Evolutionary conservation across 2,797 vertebrate genomes (phyloP).

Genomic region (Gymnopithys bicolor): DNA sequence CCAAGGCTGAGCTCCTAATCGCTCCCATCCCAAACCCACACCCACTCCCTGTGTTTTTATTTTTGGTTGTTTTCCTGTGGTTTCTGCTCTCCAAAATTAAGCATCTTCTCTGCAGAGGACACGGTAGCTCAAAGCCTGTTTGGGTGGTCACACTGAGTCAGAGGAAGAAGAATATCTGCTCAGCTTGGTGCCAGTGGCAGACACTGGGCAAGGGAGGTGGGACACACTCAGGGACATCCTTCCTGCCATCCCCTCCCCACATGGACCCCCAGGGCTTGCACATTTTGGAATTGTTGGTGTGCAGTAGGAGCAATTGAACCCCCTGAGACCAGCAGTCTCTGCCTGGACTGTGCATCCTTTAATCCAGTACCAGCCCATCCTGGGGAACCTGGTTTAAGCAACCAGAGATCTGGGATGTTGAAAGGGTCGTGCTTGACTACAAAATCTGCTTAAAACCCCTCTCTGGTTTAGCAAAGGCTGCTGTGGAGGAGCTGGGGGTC

Average conservation of each 20-base stretch:
- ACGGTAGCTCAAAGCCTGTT: background rate
- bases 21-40: background rate
- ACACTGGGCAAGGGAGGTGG: accelerated
- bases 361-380: background rate
- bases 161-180: background rate
- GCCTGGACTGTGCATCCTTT: accelerated
- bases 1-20: background rate
- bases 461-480: background rate
- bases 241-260: background rate
- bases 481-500: accelerated
- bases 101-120: background rate
- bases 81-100: background rate
- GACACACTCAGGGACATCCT: accelerated
- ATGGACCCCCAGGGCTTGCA: accelerated
- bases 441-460: background rate
- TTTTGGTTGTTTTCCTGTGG: accelerated
- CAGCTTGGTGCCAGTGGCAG: accelerated
- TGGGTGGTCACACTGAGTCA: background rate
- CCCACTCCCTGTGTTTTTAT: background rate
- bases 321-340: accelerated
- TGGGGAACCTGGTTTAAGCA: background rate
- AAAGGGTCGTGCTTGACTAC: background rate
- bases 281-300: accelerated
- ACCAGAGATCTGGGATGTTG: background rate
- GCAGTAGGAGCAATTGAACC: background rate